Evolutionary conservation across 2,113 vertebrate genomes (phyloP), one percentile per base, ranked within the genome.

Genomic region (Chrysemys picta): DNA sequence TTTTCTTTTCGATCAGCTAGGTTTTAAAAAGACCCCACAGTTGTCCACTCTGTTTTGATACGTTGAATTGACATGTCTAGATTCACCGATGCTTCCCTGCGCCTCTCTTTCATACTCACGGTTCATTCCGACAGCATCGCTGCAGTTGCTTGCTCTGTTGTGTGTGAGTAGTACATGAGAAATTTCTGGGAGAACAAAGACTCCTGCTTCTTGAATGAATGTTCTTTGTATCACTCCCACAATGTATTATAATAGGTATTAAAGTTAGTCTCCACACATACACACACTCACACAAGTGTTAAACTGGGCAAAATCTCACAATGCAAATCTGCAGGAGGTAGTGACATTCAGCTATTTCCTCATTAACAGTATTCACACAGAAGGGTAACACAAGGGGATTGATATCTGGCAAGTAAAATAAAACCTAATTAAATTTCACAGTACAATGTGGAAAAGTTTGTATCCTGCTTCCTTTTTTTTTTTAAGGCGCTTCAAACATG

Each of bases 401-500:
- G 4, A 81, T 5, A 84, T 8, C 53, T 54, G 22, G 53, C 10
- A 93, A 79, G 54, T 88, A 85, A 79, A 13, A 29, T 3, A 82
- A 8, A 42, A 87, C 16, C 2, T 80, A 79, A 94, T 80, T 85
- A 91, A 84, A 93, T 91, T 93, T 95, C 82, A 89, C 25, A 47
- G 75, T 29, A 78, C 42, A 47, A 78, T 1, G 0, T 29, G 5
- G 21, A 59, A 10, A 85, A 78, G 2, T 52, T 90, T 89, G 7
- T 47, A 8, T 8, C n/a, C 85, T 80, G 75, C 24, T 47, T 47
- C 45, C 25, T 45, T 76, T 69, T 76, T 45, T 45, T 16, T 27
- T 24, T 24, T 6, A 45, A 78, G 25, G 25, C 8, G 13, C 42
- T 78, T 8, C 2, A 24, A 65, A 10, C 85, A 49, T 56, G 75